Percentiles rank a stretch among this genome's conserved stretches.
These are phyloP conservation scores for Alauda arvensis DNA, from an alignment of 2,797 vertebrate genomes.

Conservation along the genomic window DNA sequence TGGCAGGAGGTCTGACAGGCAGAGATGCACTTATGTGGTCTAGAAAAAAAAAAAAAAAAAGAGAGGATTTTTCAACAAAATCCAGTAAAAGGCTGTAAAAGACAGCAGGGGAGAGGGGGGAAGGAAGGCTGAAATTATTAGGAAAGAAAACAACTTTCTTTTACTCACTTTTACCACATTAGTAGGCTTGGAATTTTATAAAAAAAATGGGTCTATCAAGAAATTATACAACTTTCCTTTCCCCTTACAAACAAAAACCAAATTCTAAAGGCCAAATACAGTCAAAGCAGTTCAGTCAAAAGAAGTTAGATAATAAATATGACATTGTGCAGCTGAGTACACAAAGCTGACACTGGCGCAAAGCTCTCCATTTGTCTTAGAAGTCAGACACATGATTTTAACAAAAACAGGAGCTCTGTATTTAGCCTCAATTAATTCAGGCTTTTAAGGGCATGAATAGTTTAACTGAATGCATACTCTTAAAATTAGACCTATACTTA, in stretches of 20 bases:
- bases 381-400: not conserved
- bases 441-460: not conserved
- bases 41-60: not conserved
- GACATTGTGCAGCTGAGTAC: not conserved
- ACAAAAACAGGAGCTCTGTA: not conserved
- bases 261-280: not conserved
- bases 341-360: not conserved
- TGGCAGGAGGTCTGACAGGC: not conserved
- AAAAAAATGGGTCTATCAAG: not conserved
- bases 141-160: not conserved
- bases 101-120: accelerated
- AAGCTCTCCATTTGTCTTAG: not conserved
- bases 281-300: not conserved
- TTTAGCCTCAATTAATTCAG: not conserved
- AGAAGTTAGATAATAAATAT: not conserved
- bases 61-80: not conserved
- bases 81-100: not conserved
- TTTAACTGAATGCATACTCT: not conserved
- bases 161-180: not conserved
- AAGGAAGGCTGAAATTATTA: not conserved
- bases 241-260: not conserved
- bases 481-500: not conserved
- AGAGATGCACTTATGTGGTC: not conserved
- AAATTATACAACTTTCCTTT: not conserved
- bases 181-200: not conserved